These are phyloP conservation scores for Leptopilina syphax DNA, from an alignment of 2,888 invertebrate species.

Conservation along the genomic window DNA sequence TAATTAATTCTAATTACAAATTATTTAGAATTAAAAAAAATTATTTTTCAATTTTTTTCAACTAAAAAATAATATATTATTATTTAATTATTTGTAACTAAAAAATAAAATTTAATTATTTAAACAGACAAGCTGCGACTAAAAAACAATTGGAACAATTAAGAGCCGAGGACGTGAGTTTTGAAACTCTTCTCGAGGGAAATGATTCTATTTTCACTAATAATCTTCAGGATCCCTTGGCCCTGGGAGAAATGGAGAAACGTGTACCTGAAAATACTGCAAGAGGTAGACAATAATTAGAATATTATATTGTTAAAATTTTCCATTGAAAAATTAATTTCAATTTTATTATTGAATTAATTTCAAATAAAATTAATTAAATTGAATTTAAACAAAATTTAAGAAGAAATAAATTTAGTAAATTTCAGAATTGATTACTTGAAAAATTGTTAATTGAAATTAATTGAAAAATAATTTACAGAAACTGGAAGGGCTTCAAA, in stretches of 20 bases:
- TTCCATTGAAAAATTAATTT: neutral
- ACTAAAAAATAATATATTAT: neutral
- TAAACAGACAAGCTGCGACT: conserved; percentile 76
- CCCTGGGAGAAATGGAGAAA: conserved; percentile 65
- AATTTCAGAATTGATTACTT: neutral
- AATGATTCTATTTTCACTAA: conserved; percentile 74
- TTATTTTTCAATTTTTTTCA: neutral
- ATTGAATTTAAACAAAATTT: neutral
- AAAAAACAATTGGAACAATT: conserved; percentile 80
- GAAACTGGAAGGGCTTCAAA: conserved; percentile 66
- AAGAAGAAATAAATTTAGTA: neutral
- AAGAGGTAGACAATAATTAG: conserved; percentile 53
- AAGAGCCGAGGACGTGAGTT: conserved; percentile 78
- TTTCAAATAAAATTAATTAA: conserved; percentile 24
- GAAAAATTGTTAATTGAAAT: conserved; percentile 23
- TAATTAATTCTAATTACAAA: conserved; percentile 67
- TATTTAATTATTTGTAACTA: no score
- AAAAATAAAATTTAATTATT: no score
- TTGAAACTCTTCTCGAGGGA: conserved; percentile 76
- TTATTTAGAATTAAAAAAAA: neutral
- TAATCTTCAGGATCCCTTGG: conserved; percentile 70
- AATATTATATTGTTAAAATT: neutral
- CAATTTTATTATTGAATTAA: neutral
- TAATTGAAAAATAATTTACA: conserved; percentile 47
- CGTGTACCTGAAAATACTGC: conserved; percentile 61